Evolutionary conservation across 2,797 vertebrate species (phyloP).

Genomic region (Alauda arvensis): DNA sequence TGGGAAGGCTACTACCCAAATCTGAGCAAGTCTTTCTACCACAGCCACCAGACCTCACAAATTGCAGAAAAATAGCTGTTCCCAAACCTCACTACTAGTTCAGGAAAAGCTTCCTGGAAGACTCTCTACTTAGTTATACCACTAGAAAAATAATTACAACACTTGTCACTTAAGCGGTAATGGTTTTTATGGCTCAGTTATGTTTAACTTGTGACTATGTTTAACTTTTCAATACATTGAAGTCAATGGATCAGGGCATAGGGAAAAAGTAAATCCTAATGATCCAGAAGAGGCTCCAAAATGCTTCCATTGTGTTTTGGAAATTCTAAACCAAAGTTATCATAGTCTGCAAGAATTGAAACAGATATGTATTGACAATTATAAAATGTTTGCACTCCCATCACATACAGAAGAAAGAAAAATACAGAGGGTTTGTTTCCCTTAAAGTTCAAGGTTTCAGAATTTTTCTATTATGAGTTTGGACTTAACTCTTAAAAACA

Average conservation of each 20-base stretch:
- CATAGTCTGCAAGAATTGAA: neutral
- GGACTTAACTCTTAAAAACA: neutral
- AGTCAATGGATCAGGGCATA: neutral
- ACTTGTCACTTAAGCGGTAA: neutral
- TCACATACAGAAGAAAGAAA: neutral
- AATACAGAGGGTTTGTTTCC: neutral
- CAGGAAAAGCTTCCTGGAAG: neutral
- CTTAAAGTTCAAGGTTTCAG: neutral
- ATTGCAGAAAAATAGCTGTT: neutral
- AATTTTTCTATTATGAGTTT: neutral
- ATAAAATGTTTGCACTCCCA: neutral
- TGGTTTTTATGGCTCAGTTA: neutral
- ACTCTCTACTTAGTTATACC: neutral
- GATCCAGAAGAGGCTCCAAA: neutral
- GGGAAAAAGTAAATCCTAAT: neutral
- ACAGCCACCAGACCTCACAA: neutral
- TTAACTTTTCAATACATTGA: neutral
- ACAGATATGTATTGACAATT: neutral
- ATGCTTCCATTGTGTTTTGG: neutral
- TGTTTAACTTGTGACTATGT: neutral
- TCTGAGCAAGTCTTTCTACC: neutral
- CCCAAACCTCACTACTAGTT: neutral
- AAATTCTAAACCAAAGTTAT: neutral
- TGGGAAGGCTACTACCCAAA: neutral
- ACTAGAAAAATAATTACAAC: accelerated